Percentiles rank a stretch among this genome's conserved stretches.
Evolutionary conservation across 2,797 vertebrate genomes (phyloP).

Genomic region (Thamnophis elegans): DNA sequence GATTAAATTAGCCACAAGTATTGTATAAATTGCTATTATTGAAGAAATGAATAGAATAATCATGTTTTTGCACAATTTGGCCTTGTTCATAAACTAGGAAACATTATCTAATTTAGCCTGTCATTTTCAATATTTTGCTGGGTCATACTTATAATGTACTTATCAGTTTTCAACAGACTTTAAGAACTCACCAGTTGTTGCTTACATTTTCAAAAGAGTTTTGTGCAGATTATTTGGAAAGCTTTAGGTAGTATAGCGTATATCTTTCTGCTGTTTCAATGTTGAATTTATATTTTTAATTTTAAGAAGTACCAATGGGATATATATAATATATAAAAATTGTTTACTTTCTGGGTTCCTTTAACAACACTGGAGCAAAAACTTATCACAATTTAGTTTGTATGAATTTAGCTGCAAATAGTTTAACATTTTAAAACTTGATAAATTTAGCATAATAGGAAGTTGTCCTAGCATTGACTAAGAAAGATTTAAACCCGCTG

Average conservation of each 20-base stretch:
- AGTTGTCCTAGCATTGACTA: background rate
- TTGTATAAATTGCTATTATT: background rate
- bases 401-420: background rate
- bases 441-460: background rate
- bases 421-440: background rate
- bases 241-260: background rate
- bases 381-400: background rate
- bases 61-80: background rate
- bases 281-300: background rate
- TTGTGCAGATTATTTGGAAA: background rate
- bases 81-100: background rate
- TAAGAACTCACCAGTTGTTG: background rate
- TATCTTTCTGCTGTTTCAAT: background rate
- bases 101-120: background rate
- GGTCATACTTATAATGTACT: background rate
- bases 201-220: background rate
- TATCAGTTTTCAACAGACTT: constrained; percentile 12
- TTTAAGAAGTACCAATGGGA: background rate
- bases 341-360: background rate
- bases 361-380: background rate
- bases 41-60: background rate
- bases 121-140: constrained; percentile 9
- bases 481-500: background rate
- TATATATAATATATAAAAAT: background rate
- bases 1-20: background rate